A percentile compares a stretch with the other conserved stretches of the same genome.
These are phyloP conservation scores for Chaetophractus vellerosus DNA, from an alignment of 2,797 vertebrate species.

Conservation along the genomic window DNA sequence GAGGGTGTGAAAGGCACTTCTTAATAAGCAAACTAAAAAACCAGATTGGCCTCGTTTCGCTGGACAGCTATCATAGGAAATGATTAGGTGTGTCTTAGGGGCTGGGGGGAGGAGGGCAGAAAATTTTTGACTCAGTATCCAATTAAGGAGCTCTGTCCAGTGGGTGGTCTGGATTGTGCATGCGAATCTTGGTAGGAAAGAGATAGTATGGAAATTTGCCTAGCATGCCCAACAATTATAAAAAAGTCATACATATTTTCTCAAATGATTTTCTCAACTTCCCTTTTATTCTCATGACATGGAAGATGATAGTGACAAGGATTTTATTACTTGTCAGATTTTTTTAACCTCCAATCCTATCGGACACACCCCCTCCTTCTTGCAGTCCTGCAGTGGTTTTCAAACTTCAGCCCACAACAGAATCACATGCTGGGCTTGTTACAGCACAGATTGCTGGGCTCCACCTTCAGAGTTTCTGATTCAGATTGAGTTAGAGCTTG, in stretches of 20 bases:
- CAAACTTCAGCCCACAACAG: neutral
- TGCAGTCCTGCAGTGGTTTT: neutral
- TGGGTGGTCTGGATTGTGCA: neutral
- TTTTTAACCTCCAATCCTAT: neutral
- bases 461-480: neutral
- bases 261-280: constrained; percentile 16
- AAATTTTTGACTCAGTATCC: neutral
- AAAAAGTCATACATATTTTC: constrained; percentile 39
- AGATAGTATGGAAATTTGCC: neutral
- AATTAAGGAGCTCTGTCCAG: neutral
- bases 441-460: neutral
- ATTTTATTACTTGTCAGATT: neutral
- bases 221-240: neutral
- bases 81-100: neutral
- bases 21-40: neutral
- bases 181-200: neutral
- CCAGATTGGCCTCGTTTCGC: neutral
- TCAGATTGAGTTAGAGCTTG: neutral
- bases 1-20: neutral
- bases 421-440: neutral
- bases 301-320: neutral
- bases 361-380: neutral
- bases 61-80: neutral
- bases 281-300: neutral
- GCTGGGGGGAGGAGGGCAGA: neutral